A percentile compares a stretch with the other conserved stretches of the same genome.
phyloP scores from a whole-genome alignment of 2,888 invertebrate genomes.

The Phorcus lineatus region DNA sequence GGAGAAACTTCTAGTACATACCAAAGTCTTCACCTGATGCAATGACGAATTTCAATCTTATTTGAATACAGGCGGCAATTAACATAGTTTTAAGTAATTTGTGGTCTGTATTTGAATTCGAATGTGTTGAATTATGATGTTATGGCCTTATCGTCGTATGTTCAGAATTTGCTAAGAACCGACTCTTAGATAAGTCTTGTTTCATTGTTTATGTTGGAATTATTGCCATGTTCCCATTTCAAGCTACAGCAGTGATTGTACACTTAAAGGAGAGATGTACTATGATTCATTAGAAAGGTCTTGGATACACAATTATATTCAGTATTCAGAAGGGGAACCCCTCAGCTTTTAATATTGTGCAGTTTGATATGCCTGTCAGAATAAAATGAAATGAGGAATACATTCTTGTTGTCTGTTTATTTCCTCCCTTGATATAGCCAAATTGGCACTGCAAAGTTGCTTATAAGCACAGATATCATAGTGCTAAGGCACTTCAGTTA shows the following conservation, averaged over 20 bases:
- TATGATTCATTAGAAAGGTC: not conserved
- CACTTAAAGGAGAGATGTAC: not conserved
- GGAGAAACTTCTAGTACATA: too few species aligned
- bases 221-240: not conserved
- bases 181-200: not conserved
- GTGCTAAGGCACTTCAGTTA: not conserved
- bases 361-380: conserved; percentile 16
- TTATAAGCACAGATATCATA: too few species aligned
- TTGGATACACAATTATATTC: conserved; percentile 6
- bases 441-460: too few species aligned
- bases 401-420: not conserved
- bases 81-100: too few species aligned
- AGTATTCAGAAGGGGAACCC: conserved; percentile 4
- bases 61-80: too few species aligned
- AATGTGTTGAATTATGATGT: too few species aligned
- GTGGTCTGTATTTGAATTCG: too few species aligned
- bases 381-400: conserved; percentile 14
- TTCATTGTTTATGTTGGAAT: not conserved
- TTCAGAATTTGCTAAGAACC: too few species aligned
- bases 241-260: not conserved
- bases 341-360: conserved; percentile 23
- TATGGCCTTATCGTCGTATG: too few species aligned
- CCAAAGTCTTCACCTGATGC: too few species aligned
- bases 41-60: too few species aligned
- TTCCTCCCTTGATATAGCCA: too few species aligned